phyloP scores from a whole-genome alignment of 1,140 invertebrate species.

The Asbolus verrucosus region DNA sequence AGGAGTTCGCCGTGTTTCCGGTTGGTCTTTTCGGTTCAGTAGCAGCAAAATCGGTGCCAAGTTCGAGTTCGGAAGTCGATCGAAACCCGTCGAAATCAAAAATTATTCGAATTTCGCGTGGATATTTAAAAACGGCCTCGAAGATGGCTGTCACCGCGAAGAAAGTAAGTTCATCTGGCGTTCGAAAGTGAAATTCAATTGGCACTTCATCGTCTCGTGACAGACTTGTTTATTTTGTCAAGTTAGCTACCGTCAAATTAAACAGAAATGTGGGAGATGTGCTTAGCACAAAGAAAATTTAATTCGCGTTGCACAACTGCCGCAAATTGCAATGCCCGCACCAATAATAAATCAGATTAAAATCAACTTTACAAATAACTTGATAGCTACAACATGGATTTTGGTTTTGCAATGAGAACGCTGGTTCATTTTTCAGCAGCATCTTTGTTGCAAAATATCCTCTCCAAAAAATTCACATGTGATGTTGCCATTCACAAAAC shows the following conservation, averaged over 20 bases:
- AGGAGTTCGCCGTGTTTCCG: neutral
- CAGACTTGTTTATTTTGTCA: neutral
- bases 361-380: neutral
- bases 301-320: neutral
- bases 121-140: too few species aligned
- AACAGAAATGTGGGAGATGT: too few species aligned
- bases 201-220: neutral
- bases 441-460: slow-evolving; percentile 3
- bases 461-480: slow-evolving; percentile 1
- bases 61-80: neutral
- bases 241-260: too few species aligned
- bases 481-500: neutral
- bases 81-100: too few species aligned
- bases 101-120: too few species aligned
- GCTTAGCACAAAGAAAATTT: neutral
- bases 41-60: slow-evolving; percentile 5
- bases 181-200: neutral
- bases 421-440: neutral
- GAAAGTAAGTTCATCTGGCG: too few species aligned
- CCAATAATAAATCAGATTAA: neutral
- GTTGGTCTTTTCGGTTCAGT: neutral
- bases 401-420: neutral
- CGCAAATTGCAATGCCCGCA: neutral
- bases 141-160: neutral
- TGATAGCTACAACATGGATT: neutral